Conservation (phyloP, 2,797 vertebrate species). For the Cetoscarus ocellatus region DNA sequence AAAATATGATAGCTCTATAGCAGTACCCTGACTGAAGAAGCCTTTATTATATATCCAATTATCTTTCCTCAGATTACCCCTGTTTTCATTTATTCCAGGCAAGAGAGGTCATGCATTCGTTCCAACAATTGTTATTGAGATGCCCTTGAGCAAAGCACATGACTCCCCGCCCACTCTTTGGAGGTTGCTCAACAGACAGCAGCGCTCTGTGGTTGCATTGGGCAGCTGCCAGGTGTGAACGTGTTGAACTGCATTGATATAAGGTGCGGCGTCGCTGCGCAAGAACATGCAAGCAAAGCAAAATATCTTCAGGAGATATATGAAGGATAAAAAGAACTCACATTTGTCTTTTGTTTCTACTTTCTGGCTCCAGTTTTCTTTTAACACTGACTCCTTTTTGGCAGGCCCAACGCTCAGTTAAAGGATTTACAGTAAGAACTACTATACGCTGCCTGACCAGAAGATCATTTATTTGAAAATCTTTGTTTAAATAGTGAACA, state of each 20-base stretch:
- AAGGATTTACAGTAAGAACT: too few species aligned
- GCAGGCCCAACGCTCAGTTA: too few species aligned
- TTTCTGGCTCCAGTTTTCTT: background rate
- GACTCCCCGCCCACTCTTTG: background rate
- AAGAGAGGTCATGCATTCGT: constrained; percentile 6
- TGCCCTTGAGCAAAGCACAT: constrained; percentile 46
- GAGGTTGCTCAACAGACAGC: constrained; percentile 19
- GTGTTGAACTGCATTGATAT: constrained; percentile 55
- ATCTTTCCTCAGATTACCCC: background rate
- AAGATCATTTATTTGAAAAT: too few species aligned
- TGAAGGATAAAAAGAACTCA: constrained; percentile 43
- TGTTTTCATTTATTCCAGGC: background rate
- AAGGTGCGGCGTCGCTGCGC: constrained; percentile 36
- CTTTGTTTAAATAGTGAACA: too few species aligned
- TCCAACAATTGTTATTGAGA: background rate
- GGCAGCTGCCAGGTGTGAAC: constrained; percentile 61
- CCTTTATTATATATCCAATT: background rate
- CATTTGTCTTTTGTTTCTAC: constrained; percentile 28
- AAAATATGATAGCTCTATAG: background rate
- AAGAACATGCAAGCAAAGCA: constrained; percentile 63
- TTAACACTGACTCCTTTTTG: constrained; percentile 9
- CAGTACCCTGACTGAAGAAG: background rate
- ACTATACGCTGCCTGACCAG: too few species aligned
- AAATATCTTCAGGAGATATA: constrained; percentile 31
- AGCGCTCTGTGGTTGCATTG: constrained; percentile 16